These are phyloP conservation scores for Ctenomys sociabilis DNA, from an alignment of 2,113 vertebrate species.

Conservation along the genomic window DNA sequence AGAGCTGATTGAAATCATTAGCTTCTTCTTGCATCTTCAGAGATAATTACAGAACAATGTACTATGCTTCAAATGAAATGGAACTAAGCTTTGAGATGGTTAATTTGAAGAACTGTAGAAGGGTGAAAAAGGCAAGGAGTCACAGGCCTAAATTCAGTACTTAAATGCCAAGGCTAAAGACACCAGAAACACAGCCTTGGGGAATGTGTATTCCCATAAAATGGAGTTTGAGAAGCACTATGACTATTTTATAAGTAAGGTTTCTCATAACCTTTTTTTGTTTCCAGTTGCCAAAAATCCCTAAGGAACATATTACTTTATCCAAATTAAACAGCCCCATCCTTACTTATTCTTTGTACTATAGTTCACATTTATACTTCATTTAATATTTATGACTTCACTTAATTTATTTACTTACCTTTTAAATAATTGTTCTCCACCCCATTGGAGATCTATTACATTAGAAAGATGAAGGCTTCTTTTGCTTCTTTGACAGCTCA, in stretches of 20 bases:
- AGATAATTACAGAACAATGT: neutral
- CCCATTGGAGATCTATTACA: neutral
- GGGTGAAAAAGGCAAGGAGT: neutral
- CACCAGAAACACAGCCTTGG: neutral
- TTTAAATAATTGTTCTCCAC: neutral
- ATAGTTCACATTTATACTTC: neutral
- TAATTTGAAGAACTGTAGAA: neutral
- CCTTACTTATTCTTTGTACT: neutral
- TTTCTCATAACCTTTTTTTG: neutral
- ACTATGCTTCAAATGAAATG: neutral
- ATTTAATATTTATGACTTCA: neutral
- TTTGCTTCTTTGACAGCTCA: neutral
- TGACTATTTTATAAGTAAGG: neutral
- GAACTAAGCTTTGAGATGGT: neutral
- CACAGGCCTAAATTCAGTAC: neutral
- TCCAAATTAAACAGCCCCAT: neutral
- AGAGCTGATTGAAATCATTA: constrained; percentile 18
- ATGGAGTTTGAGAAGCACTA: neutral
- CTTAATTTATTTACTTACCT: neutral
- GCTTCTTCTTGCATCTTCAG: neutral
- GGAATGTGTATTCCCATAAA: neutral
- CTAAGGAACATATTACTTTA: neutral
- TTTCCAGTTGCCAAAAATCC: neutral
- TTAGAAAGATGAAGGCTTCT: neutral
- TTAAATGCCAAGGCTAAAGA: neutral